phyloP scores from a whole-genome alignment of 2,888 invertebrate species.

The Theretra japonica region DNA sequence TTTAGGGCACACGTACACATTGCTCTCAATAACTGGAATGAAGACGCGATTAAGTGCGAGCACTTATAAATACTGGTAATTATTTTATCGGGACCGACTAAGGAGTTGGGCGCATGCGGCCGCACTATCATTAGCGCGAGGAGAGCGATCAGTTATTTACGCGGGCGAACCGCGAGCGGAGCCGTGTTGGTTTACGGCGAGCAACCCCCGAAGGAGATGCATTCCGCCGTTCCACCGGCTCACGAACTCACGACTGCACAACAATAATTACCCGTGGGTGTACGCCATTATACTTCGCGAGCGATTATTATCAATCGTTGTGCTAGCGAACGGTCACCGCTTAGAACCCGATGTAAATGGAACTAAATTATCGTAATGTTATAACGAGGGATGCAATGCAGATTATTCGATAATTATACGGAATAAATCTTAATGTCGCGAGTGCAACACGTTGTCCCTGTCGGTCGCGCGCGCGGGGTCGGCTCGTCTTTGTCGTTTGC shows the following conservation, averaged over 20 bases:
- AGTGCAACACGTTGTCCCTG: constrained; percentile 58
- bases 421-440: constrained; percentile 81
- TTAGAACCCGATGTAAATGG: constrained; percentile 80
- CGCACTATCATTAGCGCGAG: constrained; percentile 82
- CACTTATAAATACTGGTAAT: constrained; percentile 80
- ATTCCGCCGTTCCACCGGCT: constrained; percentile 81
- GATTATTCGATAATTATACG: constrained; percentile 83
- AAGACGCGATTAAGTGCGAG: constrained; percentile 72
- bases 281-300: constrained; percentile 84
- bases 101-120: constrained; percentile 70
- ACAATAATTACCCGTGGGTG: constrained; percentile 85
- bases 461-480: constrained; percentile 49
- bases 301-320: constrained; percentile 84
- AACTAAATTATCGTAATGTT: constrained; percentile 83
- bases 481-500: constrained; percentile 56
- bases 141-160: constrained; percentile 83
- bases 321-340: constrained; percentile 81
- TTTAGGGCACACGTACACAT: background rate
- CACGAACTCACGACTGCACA: constrained; percentile 85
- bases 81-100: constrained; percentile 79
- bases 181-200: constrained; percentile 81
- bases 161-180: constrained; percentile 57
- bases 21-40: constrained; percentile 64
- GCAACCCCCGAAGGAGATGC: constrained; percentile 85
- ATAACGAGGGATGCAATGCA: constrained; percentile 84